phyloP scores from a whole-genome alignment of 1,140 invertebrate genomes.

The Hydropsyche tenuis region DNA sequence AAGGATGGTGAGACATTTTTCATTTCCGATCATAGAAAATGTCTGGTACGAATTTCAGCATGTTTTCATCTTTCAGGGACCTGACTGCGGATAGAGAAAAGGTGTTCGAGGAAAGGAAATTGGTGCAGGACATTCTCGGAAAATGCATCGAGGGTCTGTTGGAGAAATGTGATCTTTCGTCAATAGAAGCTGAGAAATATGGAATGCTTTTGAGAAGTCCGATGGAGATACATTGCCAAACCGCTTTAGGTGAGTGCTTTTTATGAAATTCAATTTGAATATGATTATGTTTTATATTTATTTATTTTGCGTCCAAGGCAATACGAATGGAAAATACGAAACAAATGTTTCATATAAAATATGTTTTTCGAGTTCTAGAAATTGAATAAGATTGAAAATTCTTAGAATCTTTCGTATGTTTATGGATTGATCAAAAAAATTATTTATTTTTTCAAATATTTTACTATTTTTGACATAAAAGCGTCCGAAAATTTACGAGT shows the following conservation, averaged over 20 bases:
- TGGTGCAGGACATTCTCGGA: slow-evolving; percentile 28
- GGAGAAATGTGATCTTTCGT: slow-evolving; percentile 34
- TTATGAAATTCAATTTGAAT: not conserved
- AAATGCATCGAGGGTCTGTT: slow-evolving; percentile 45
- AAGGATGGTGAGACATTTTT: slow-evolving; percentile 42
- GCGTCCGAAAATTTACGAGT: too few species aligned
- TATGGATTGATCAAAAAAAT: too few species aligned
- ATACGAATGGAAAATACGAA: too few species aligned
- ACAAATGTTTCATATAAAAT: too few species aligned
- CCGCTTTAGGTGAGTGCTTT: slow-evolving; percentile 43
- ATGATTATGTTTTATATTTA: not conserved
- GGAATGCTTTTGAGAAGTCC: slow-evolving; percentile 41
- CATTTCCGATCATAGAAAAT: too few species aligned
- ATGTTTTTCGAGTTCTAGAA: too few species aligned
- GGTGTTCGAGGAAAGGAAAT: slow-evolving; percentile 42
- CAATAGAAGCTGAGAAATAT: slow-evolving; percentile 34
- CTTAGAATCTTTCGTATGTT: too few species aligned
- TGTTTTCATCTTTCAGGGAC: slow-evolving; percentile 42
- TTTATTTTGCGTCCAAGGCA: not conserved
- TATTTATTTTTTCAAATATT: too few species aligned
- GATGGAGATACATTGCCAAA: slow-evolving; percentile 47
- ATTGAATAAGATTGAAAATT: too few species aligned
- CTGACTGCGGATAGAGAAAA: slow-evolving; percentile 42
- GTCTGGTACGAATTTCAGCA: too few species aligned
- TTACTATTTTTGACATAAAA: too few species aligned